These are phyloP conservation scores for Chymomyza costata DNA, from an alignment of 1,140 invertebrate genomes.

Conservation along the genomic window DNA sequence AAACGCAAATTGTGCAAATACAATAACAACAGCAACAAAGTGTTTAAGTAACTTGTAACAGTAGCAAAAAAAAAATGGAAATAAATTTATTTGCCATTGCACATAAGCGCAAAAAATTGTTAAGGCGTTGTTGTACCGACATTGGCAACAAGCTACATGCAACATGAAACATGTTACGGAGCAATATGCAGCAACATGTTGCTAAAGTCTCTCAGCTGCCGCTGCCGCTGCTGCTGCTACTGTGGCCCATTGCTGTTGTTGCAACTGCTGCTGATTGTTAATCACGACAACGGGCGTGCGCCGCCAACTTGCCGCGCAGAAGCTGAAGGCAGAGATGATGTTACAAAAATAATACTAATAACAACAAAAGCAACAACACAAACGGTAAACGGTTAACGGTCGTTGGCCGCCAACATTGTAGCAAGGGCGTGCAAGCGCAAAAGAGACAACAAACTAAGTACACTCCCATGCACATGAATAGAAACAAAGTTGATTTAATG, in stretches of 20 bases:
- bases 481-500: too few species aligned
- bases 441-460: too few species aligned
- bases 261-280: constrained; percentile 1
- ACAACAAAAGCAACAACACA: constrained; percentile 11
- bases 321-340: constrained; percentile 70
- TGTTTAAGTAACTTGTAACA: constrained; percentile 65
- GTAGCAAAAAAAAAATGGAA: constrained; percentile 38
- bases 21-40: constrained; percentile 32
- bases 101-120: constrained; percentile 18
- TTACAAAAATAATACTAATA: constrained; percentile 39
- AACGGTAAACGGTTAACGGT: constrained; percentile 40
- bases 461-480: too few species aligned
- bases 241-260: constrained; percentile 7
- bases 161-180: constrained; percentile 2
- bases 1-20: constrained; percentile 68
- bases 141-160: constrained; percentile 31
- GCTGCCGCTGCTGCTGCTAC: constrained; percentile 5
- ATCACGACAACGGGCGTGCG: constrained; percentile 5
- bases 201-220: constrained; percentile 13
- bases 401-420: constrained; percentile 30
- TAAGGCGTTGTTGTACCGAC: constrained; percentile 4
- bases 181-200: constrained; percentile 23
- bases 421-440: too few species aligned
- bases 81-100: constrained; percentile 64
- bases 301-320: too few species aligned